phyloP scores from a whole-genome alignment of 2,888 invertebrate species.

The Parelbella ahira region DNA sequence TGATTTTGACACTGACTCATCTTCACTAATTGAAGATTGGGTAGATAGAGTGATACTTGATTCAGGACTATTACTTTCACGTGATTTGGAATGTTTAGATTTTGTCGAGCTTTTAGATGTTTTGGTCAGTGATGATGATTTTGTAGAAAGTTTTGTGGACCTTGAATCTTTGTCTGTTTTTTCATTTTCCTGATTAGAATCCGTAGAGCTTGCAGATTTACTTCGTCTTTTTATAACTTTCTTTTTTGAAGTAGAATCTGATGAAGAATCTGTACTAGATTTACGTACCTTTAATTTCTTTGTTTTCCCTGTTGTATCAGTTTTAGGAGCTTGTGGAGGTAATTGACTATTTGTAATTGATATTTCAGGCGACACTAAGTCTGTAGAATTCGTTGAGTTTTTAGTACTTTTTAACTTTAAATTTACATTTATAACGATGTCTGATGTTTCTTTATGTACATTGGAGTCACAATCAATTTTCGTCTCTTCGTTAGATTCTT shows the following conservation, averaged over 20 bases:
- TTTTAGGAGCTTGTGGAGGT: constrained; percentile 74
- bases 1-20: constrained; percentile 58
- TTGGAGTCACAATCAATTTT: constrained; percentile 54
- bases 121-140: constrained; percentile 46
- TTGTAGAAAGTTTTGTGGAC: constrained; percentile 44
- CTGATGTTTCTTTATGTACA: constrained; percentile 64
- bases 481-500: constrained; percentile 48
- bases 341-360: constrained; percentile 66
- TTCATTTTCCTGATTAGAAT: constrained; percentile 62
- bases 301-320: constrained; percentile 51
- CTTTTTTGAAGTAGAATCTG: constrained; percentile 60
- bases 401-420: constrained; percentile 66
- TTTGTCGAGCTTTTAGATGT: constrained; percentile 51
- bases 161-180: constrained; percentile 40
- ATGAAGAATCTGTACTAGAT: constrained; percentile 60
- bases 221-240: constrained; percentile 65
- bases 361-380: constrained; percentile 65
- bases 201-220: constrained; percentile 69
- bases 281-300: constrained; percentile 66
- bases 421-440: constrained; percentile 69
- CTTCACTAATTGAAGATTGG: constrained; percentile 72
- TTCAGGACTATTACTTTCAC: constrained; percentile 70
- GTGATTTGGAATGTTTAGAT: constrained; percentile 60
- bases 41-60: constrained; percentile 76
- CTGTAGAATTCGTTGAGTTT: constrained; percentile 45